These are phyloP conservation scores for Eristalis pertinax DNA, from an alignment of 2,888 invertebrate genomes.

Conservation along the genomic window DNA sequence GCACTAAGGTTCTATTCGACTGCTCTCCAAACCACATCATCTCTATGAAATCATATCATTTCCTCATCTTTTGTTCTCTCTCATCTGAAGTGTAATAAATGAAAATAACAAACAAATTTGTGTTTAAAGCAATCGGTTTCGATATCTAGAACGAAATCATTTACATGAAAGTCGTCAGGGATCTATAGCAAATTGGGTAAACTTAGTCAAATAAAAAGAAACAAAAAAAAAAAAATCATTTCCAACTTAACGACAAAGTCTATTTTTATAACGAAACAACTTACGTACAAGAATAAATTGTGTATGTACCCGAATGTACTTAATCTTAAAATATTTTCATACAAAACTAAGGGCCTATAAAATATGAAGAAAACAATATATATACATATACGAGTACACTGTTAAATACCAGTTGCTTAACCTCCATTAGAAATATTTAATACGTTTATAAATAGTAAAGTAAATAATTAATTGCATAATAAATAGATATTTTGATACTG, in stretches of 20 bases:
- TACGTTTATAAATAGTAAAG: neutral
- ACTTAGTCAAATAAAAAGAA: slow-evolving; percentile 1
- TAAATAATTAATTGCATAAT: neutral
- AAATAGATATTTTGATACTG: slow-evolving; percentile 36
- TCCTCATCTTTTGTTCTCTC: neutral
- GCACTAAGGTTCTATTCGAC: too few relatives aligned
- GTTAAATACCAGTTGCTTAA: slow-evolving; percentile 1
- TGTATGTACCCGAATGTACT: neutral
- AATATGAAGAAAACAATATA: neutral
- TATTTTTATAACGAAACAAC: slow-evolving; percentile 38
- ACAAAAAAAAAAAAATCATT: slow-evolving; percentile 14
- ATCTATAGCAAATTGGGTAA: slow-evolving; percentile 34
- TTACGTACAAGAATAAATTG: neutral
- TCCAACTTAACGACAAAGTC: slow-evolving; percentile 1
- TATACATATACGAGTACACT: neutral
- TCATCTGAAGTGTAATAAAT: neutral
- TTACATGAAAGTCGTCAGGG: slow-evolving; percentile 44
- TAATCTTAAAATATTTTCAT: slow-evolving; percentile 27
- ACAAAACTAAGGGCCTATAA: neutral
- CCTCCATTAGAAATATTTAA: slow-evolving; percentile 6
- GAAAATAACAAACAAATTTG: slow-evolving; percentile 1
- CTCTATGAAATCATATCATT: neutral
- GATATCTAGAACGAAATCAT: slow-evolving; percentile 13
- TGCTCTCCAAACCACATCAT: too few relatives aligned
- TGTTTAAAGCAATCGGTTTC: slow-evolving; percentile 45